Evolutionary conservation across 2,113 vertebrate genomes (phyloP).

Genomic region (Cyprinus carpio): DNA sequence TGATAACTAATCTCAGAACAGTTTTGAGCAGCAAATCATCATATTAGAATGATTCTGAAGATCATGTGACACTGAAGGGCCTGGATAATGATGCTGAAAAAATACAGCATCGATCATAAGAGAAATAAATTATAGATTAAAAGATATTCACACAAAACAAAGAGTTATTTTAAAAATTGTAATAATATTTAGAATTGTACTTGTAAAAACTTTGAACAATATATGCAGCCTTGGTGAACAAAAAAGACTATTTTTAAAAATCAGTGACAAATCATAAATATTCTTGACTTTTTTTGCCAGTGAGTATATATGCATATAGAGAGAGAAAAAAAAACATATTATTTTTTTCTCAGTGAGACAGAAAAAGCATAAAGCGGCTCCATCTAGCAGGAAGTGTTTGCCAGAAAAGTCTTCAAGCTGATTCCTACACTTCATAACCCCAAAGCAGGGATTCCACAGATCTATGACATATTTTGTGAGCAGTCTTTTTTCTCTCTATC

Average conservation of each 20-base stretch:
- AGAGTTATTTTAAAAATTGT: too few relatives aligned
- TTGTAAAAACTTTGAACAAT: too few relatives aligned
- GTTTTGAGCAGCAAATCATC: background rate
- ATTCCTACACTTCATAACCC: constrained; percentile 21
- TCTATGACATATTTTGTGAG: constrained; percentile 29
- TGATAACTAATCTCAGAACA: background rate
- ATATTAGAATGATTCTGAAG: background rate
- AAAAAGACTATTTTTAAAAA: background rate
- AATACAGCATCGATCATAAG: too few relatives aligned
- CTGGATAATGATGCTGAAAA: too few relatives aligned
- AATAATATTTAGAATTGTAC: too few relatives aligned
- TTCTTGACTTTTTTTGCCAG: background rate
- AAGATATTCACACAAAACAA: background rate
- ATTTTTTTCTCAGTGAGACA: background rate
- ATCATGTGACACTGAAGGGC: background rate
- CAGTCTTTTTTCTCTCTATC: background rate
- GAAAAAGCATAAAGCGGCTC: background rate
- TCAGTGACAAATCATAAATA: background rate
- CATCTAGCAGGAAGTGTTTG: background rate
- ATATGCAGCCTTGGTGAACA: background rate
- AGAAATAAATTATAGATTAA: too few relatives aligned
- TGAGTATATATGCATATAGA: background rate
- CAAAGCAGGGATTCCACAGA: constrained; percentile 3
- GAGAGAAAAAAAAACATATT: too few relatives aligned
- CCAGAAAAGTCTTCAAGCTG: background rate